These are phyloP conservation scores for Trachymyrmex cornetzi DNA, from an alignment of 1,140 invertebrate species.

Conservation along the genomic window DNA sequence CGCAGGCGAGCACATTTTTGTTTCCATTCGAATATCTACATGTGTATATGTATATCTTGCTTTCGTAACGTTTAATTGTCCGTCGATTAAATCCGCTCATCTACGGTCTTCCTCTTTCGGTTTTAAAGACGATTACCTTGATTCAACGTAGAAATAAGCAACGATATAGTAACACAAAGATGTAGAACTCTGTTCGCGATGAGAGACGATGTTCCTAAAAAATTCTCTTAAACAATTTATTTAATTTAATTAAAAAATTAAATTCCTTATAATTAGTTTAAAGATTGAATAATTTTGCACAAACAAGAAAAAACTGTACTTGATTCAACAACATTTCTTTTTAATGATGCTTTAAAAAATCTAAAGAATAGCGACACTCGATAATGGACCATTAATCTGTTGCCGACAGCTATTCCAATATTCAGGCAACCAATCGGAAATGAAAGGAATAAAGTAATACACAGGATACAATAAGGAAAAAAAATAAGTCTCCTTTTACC, in stretches of 20 bases:
- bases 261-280: background rate
- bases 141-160: slow-evolving; percentile 23
- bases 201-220: background rate
- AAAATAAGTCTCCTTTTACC: background rate
- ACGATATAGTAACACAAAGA: slow-evolving; percentile 9
- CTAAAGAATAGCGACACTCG: background rate
- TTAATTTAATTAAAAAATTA: background rate
- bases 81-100: slow-evolving; percentile 26
- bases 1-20: slow-evolving; percentile 17
- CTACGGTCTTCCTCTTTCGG: background rate
- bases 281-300: background rate
- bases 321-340: background rate
- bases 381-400: slow-evolving; percentile 48
- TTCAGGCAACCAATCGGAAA: slow-evolving; percentile 10
- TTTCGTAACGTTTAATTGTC: background rate
- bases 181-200: background rate
- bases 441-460: background rate
- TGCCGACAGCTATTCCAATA: slow-evolving; percentile 41
- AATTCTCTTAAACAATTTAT: background rate
- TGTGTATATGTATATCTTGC: background rate
- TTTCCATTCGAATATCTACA: background rate
- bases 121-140: slow-evolving; percentile 18
- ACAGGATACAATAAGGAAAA: background rate
- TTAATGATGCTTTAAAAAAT: slow-evolving; percentile 14
- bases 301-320: background rate